Conservation (phyloP, 2,113 vertebrate genomes). For the Stegostoma tigrinum region DNA sequence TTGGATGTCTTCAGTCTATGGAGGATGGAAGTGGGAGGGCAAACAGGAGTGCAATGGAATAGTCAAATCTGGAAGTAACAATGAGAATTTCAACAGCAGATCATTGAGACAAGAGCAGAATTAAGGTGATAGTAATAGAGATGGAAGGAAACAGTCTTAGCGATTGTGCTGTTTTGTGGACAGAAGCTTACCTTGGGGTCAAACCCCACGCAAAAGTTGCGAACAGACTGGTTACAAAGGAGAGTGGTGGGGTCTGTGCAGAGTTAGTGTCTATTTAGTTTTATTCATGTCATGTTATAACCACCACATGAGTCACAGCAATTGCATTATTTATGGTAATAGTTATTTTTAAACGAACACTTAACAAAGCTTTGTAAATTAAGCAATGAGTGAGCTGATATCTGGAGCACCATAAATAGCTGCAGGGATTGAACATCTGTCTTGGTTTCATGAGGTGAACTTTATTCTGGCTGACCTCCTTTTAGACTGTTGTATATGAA, state of each 20-base stretch:
- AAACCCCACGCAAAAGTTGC: not conserved
- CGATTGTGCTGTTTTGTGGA: not conserved
- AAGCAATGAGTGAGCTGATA: not conserved
- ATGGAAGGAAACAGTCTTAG: not conserved
- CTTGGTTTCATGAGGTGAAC: constrained; percentile 42
- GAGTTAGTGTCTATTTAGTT: not conserved
- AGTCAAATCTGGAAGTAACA: no score
- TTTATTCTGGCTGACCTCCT: constrained; percentile 43
- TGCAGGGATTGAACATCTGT: constrained; percentile 48
- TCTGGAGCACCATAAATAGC: constrained; percentile 8
- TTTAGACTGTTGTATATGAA: constrained; percentile 44
- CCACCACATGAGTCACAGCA: not conserved
- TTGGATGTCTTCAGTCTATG: not conserved
- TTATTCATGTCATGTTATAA: not conserved
- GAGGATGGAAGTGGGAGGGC: no score
- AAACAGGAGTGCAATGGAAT: not conserved
- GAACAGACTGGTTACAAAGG: not conserved
- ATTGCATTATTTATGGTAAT: not conserved
- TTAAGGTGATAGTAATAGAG: not conserved
- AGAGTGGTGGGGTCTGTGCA: not conserved
- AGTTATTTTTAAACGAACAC: not conserved
- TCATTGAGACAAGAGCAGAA: not conserved
- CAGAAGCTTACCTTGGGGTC: not conserved
- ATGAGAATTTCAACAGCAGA: no score
- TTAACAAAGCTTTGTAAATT: not conserved